Percentiles rank a stretch among this genome's conserved stretches.
Evolutionary conservation across 2,888 invertebrate genomes (phyloP).

Genomic region (Teleiodes luculella): DNA sequence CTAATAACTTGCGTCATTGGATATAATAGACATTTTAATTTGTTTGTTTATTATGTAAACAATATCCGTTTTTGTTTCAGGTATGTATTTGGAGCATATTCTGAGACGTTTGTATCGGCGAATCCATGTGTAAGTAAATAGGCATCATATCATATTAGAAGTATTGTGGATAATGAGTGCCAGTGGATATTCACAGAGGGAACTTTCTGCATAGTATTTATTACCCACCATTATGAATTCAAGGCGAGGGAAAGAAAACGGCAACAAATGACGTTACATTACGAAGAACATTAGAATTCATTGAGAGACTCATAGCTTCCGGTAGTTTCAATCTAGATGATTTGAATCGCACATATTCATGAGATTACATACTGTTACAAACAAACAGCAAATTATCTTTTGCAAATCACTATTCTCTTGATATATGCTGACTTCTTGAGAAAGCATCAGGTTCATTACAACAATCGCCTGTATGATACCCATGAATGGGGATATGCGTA

Average conservation of each 20-base stretch:
- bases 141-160: neutral
- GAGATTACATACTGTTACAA: constrained; percentile 2
- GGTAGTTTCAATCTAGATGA: neutral
- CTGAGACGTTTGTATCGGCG: neutral
- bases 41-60: constrained; percentile 25
- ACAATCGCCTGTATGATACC: constrained; percentile 39
- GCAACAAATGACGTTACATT: constrained; percentile 14
- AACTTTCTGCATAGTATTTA: constrained; percentile 5
- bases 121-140: neutral
- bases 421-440: constrained; percentile 21
- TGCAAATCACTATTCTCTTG: constrained; percentile 32
- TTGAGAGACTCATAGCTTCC: neutral
- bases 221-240: neutral
- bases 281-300: constrained; percentile 14
- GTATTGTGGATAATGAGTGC: neutral
- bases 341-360: constrained; percentile 12
- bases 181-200: neutral
- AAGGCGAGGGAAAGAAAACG: neutral
- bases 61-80: constrained; percentile 47
- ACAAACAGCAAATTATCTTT: constrained; percentile 26
- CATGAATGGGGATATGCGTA: constrained; percentile 56
- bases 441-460: constrained; percentile 15
- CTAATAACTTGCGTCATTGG: constrained; percentile 42
- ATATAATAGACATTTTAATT: constrained; percentile 7
- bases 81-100: constrained; percentile 37